Conservation (phyloP, 2,113 vertebrate species). For the Australoheros scitulus region DNA sequence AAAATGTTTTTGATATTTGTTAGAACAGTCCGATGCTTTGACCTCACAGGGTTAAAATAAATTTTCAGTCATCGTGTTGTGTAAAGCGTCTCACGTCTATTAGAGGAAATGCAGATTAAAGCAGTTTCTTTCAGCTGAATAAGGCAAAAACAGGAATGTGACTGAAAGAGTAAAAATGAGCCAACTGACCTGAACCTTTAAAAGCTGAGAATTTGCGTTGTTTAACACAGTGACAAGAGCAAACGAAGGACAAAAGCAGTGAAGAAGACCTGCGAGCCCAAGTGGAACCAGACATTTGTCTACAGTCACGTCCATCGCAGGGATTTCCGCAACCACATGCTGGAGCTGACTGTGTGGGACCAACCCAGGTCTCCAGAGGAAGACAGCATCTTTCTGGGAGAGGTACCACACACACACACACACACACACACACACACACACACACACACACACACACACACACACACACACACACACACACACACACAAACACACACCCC, state of each 20-base stretch:
- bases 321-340: slow-evolving; percentile 97
- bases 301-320: slow-evolving; percentile 96
- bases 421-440: background rate
- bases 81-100: background rate
- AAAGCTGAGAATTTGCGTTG: background rate
- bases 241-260: slow-evolving; percentile 97
- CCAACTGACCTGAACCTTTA: background rate
- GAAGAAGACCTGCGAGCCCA: slow-evolving; percentile 95
- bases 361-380: slow-evolving; percentile 94
- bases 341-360: slow-evolving; percentile 98
- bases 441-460: no score
- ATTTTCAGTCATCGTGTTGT: background rate
- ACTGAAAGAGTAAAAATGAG: background rate
- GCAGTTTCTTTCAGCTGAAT: background rate
- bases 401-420: slow-evolving; percentile 77
- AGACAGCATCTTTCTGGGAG: slow-evolving; percentile 96
- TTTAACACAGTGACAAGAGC: slow-evolving; percentile 90
- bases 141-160: background rate
- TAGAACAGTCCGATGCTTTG: background rate
- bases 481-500: no score
- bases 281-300: slow-evolving; percentile 98
- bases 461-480: no score
- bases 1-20: background rate
- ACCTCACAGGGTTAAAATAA: background rate
- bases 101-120: background rate